These are phyloP conservation scores for Vireo altiloquus DNA, from an alignment of 2,113 vertebrate genomes.

Conservation along the genomic window DNA sequence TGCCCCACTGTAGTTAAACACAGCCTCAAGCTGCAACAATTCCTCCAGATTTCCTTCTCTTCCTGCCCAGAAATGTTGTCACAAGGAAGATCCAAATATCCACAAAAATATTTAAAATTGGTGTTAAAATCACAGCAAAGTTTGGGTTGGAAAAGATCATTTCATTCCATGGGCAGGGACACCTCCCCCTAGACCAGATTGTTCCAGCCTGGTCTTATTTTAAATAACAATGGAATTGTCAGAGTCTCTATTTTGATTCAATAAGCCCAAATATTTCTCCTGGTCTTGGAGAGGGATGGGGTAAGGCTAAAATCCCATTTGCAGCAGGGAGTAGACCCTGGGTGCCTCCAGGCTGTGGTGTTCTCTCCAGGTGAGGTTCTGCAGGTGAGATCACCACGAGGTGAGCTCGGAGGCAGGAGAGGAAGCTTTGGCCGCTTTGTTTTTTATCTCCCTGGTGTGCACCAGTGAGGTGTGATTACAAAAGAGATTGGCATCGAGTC, in stretches of 20 bases:
- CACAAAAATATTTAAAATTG: background rate
- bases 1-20: background rate
- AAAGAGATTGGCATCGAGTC: background rate
- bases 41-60: background rate
- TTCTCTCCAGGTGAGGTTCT: background rate
- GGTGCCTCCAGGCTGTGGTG: background rate
- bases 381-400: fast-evolving
- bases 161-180: background rate
- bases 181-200: background rate
- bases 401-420: background rate
- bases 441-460: background rate
- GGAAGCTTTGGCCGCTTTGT: fast-evolving
- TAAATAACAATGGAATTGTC: background rate
- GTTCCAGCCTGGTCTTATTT: background rate
- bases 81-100: background rate
- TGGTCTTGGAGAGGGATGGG: background rate
- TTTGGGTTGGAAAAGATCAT: background rate
- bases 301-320: background rate
- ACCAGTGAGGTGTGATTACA: background rate
- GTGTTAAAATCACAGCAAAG: background rate
- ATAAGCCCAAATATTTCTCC: background rate
- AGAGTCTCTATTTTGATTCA: background rate
- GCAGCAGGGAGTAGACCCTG: background rate
- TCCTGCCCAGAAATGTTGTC: background rate
- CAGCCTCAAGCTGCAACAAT: background rate